Conservation (phyloP, 2,888 invertebrate genomes). For the Auanema sp. region DNA sequence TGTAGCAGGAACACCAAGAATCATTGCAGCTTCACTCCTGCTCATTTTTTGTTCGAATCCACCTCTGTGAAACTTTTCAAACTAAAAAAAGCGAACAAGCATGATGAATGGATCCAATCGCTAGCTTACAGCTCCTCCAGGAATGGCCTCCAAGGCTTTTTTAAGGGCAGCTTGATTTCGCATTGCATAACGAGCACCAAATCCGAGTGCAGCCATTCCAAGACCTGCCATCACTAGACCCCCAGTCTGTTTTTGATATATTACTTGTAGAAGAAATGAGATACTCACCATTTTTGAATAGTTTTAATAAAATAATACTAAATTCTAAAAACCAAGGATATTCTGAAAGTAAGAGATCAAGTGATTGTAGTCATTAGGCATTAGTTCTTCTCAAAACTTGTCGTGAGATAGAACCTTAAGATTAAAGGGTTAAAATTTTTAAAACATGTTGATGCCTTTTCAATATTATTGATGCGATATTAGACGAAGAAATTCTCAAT, state of each 20-base stretch:
- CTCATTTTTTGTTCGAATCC: slow-evolving; percentile 61
- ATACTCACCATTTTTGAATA: background rate
- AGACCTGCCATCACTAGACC: slow-evolving; percentile 82
- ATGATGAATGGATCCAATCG: background rate
- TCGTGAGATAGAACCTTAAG: too few relatives aligned
- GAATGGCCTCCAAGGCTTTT: slow-evolving; percentile 49
- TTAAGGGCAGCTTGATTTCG: slow-evolving; percentile 65
- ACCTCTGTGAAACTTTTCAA: slow-evolving; percentile 57
- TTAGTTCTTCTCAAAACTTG: too few relatives aligned
- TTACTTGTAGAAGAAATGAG: too few relatives aligned
- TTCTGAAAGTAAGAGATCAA: too few relatives aligned
- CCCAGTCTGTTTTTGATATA: too few relatives aligned
- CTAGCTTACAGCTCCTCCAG: slow-evolving; percentile 17
- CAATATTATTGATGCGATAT: too few relatives aligned
- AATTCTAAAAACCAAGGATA: too few relatives aligned
- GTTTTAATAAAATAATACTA: background rate
- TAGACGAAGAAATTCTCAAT: too few relatives aligned
- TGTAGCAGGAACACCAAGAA: slow-evolving; percentile 52
- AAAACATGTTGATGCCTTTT: too few relatives aligned
- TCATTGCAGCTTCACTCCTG: slow-evolving; percentile 53
- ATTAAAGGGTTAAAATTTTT: too few relatives aligned
- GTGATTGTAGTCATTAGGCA: too few relatives aligned
- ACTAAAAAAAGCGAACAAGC: slow-evolving; percentile 30
- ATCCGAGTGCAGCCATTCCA: slow-evolving; percentile 86
- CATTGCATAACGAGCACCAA: slow-evolving; percentile 80